Conservation (phyloP, 2,113 vertebrate species). For the Istiophorus platypterus region DNA sequence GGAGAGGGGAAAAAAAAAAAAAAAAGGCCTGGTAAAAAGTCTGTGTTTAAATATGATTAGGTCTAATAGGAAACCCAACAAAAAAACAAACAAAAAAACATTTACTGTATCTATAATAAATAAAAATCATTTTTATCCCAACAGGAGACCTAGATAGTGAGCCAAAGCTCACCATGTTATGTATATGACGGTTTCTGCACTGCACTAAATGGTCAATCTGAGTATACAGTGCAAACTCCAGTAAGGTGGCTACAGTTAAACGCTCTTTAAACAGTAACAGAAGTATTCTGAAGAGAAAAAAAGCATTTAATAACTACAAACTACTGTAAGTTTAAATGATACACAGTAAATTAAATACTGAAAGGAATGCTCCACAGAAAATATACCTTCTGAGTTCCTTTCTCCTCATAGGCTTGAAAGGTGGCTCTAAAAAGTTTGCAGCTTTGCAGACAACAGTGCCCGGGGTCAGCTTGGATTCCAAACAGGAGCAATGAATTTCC, state of each 20-base stretch:
- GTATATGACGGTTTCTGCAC: conserved; percentile 8
- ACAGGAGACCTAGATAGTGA: conserved; percentile 21
- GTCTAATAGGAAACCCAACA: not conserved
- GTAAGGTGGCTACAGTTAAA: not conserved
- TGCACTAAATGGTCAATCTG: conserved; percentile 7
- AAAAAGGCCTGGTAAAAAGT: not conserved
- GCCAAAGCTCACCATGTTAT: not conserved
- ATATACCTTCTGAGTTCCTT: not conserved
- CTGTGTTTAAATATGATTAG: not conserved
- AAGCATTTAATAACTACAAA: not conserved
- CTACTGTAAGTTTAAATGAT: not conserved
- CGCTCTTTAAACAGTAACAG: not conserved
- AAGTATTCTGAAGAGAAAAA: not conserved
- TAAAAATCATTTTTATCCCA: not conserved
- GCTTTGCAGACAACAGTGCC: not conserved
- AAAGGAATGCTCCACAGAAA: not conserved
- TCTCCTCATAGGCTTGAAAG: not conserved
- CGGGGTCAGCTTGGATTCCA: not conserved
- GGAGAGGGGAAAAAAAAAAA: not conserved
- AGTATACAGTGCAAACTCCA: not conserved
- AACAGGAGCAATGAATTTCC: not conserved
- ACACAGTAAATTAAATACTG: not conserved
- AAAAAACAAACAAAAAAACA: no score
- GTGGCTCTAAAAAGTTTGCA: not conserved
- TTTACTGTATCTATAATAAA: not conserved